Evolutionary conservation across 2,113 vertebrate species (phyloP).

Genomic region (Mugil cephalus): DNA sequence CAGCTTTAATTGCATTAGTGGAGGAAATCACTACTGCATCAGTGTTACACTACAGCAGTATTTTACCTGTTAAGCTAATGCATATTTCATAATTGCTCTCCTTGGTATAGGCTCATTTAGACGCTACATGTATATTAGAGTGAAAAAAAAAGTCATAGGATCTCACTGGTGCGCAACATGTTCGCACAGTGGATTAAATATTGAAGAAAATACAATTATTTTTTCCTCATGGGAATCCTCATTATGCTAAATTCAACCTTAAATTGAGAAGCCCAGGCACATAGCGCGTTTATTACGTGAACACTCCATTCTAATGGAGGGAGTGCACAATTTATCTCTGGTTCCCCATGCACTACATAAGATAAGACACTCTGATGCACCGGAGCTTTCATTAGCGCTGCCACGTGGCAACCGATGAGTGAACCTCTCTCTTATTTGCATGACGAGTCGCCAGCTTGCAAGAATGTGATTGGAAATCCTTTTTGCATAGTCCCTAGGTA

Average conservation of each 20-base stretch:
- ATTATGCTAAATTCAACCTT: constrained; percentile 12
- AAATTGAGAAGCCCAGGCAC: background rate
- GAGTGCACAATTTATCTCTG: background rate
- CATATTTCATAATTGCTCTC: background rate
- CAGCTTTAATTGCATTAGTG: constrained; percentile 55
- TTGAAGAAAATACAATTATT: background rate
- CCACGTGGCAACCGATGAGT: constrained; percentile 4
- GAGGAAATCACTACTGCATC: too few relatives aligned
- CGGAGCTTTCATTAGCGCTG: constrained; percentile 1
- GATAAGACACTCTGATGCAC: background rate
- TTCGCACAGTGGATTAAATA: background rate
- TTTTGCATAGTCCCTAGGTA: constrained; percentile 51
- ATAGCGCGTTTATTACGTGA: background rate
- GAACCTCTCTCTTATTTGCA: constrained; percentile 42
- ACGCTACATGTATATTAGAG: background rate
- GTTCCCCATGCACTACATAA: background rate
- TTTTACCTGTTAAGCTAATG: background rate
- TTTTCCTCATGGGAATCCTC: constrained; percentile 14
- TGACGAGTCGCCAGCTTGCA: constrained; percentile 42
- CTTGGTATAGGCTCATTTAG: constrained; percentile 9
- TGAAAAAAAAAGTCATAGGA: too few relatives aligned
- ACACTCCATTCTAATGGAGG: background rate
- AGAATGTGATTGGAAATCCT: constrained; percentile 60
- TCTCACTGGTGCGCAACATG: background rate
- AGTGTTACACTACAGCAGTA: too few relatives aligned